These are phyloP conservation scores for Stenopsyche tienmushanensis DNA, from an alignment of 1,140 invertebrate genomes.

Conservation along the genomic window DNA sequence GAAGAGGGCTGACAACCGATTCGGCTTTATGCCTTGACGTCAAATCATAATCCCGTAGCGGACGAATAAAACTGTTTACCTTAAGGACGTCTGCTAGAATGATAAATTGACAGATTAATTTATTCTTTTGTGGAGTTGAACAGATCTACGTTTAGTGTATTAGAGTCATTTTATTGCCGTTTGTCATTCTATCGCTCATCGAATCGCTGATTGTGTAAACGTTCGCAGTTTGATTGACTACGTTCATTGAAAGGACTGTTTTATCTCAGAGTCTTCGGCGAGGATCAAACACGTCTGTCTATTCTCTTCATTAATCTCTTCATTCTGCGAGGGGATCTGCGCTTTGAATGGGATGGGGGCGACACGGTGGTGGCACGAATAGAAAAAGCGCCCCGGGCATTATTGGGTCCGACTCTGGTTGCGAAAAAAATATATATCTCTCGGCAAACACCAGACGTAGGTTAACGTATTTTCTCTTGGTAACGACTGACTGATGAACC, in stretches of 20 bases:
- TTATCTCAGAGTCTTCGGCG: slow-evolving; percentile 7
- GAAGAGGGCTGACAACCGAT: too few species aligned
- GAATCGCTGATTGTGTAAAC: not conserved
- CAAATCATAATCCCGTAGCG: not conserved
- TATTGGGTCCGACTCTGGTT: slow-evolving; percentile 8
- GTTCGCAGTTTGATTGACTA: slow-evolving; percentile 4
- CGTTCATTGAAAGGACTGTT: slow-evolving; percentile 13
- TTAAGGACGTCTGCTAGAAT: not conserved
- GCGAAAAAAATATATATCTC: slow-evolving; percentile 5
- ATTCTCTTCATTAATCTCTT: slow-evolving; percentile 21
- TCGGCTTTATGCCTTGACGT: too few species aligned
- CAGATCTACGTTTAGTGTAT: not conserved
- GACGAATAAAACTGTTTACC: not conserved
- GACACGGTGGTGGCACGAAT: not conserved
- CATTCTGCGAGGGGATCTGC: slow-evolving; percentile 1
- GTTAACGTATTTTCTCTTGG: slow-evolving; percentile 30
- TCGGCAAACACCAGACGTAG: slow-evolving; percentile 22
- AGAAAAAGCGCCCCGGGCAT: not conserved
- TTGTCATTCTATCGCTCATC: not conserved
- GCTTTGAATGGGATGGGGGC: not conserved
- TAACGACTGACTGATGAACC: slow-evolving; percentile 35
- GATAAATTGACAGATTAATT: not conserved
- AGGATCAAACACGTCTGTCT: slow-evolving; percentile 16
- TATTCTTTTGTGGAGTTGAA: not conserved
- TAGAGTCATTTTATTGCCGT: not conserved